These are phyloP conservation scores for Oxygymnocypris stewartii DNA, from an alignment of 2,113 vertebrate species.

Conservation along the genomic window DNA sequence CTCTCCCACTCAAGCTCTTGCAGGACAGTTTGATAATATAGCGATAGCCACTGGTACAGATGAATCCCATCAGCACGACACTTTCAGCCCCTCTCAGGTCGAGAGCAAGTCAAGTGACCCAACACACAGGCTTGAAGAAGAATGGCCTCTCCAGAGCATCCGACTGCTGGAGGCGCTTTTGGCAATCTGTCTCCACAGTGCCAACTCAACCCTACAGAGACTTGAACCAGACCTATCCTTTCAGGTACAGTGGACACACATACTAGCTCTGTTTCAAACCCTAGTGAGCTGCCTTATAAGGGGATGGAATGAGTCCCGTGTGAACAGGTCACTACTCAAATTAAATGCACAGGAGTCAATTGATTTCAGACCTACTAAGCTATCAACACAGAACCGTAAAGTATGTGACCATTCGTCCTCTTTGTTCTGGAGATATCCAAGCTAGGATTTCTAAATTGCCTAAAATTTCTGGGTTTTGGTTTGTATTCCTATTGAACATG, in stretches of 20 bases:
- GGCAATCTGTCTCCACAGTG: slow-evolving; percentile 90
- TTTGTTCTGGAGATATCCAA: too few relatives aligned
- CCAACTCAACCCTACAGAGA: slow-evolving; percentile 79
- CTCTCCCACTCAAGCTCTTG: slow-evolving; percentile 12
- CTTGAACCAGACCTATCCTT: slow-evolving; percentile 77
- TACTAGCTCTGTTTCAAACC: background rate
- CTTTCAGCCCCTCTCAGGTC: slow-evolving; percentile 16
- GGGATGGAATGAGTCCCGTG: background rate
- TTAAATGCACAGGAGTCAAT: background rate
- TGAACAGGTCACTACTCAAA: background rate
- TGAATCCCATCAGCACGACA: slow-evolving; percentile 42
- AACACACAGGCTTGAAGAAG: slow-evolving; percentile 69
- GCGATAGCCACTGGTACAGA: slow-evolving; percentile 34
- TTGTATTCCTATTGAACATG: too few relatives aligned
- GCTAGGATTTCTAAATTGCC: too few relatives aligned
- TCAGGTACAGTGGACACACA: slow-evolving; percentile 76
- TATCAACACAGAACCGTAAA: too few relatives aligned
- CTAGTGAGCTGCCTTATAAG: background rate
- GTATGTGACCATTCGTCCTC: too few relatives aligned
- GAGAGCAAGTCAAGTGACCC: slow-evolving; percentile 67
- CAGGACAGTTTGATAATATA: slow-evolving; percentile 9
- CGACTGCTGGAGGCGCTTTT: slow-evolving; percentile 90
- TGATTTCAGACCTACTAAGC: too few relatives aligned
- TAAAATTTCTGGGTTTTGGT: too few relatives aligned
- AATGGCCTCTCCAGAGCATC: slow-evolving; percentile 84